Evolutionary conservation across 1,140 invertebrate species (phyloP).

Genomic region (Diabrotica undecimpunctata): DNA sequence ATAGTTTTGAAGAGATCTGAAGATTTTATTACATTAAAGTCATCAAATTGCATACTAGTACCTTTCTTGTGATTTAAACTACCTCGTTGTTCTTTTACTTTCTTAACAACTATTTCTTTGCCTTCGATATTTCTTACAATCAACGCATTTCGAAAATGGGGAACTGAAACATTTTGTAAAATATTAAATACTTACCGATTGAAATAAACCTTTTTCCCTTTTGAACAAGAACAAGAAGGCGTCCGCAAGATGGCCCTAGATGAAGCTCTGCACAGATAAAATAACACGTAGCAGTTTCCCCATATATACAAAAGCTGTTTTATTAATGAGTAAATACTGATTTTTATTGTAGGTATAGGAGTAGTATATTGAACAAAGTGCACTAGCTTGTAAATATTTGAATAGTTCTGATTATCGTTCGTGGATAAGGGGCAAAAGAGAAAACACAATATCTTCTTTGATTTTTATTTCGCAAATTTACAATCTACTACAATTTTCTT

Average conservation of each 20-base stretch:
- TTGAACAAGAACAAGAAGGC: slow-evolving; percentile 45
- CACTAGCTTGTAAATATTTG: no score
- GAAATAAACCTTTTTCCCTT: slow-evolving; percentile 44
- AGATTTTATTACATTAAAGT: no score
- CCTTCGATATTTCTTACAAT: slow-evolving; percentile 33
- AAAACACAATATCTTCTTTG: no score
- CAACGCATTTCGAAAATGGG: slow-evolving; percentile 29
- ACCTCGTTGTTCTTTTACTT: neutral
- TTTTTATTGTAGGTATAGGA: no score
- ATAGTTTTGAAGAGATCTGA: no score
- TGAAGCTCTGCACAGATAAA: slow-evolving; percentile 40
- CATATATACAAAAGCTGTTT: no score
- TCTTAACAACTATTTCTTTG: slow-evolving; percentile 30
- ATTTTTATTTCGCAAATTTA: no score
- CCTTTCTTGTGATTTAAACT: neutral
- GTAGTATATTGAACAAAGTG: no score
- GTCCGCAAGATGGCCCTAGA: slow-evolving; percentile 41
- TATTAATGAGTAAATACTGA: no score
- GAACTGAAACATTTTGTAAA: slow-evolving; percentile 40
- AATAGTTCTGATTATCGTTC: no score
- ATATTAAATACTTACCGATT: slow-evolving; percentile 40
- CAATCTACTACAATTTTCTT: no score
- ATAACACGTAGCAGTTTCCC: neutral
- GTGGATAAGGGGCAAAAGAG: no score
- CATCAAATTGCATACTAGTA: neutral